phyloP scores from a whole-genome alignment of 2,888 invertebrate species.

The Polydrusus cervinus region DNA sequence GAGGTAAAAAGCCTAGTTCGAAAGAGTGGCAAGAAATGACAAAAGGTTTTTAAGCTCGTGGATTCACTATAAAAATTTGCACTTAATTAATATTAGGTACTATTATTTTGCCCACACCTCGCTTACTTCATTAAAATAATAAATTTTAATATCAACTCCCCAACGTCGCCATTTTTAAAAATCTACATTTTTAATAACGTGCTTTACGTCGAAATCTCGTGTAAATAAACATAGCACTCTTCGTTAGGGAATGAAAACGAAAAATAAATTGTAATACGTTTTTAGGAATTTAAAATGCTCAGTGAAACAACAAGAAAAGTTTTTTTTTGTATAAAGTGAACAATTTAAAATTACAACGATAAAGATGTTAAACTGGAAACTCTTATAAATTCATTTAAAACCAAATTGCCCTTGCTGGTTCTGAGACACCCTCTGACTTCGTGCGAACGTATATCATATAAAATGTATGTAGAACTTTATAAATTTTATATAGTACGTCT shows the following conservation, averaged over 20 bases:
- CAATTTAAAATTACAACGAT: conserved; percentile 35
- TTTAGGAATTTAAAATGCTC: neutral
- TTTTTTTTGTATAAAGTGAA: neutral
- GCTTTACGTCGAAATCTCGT: neutral
- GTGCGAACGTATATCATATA: conserved; percentile 38
- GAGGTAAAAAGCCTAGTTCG: too few species aligned
- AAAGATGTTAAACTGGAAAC: conserved; percentile 27
- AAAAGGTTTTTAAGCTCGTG: too few species aligned
- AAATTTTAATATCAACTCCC: neutral
- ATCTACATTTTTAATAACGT: conserved; percentile 2
- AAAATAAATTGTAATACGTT: conserved; percentile 2
- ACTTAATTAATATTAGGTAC: too few species aligned
- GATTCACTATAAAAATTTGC: too few species aligned
- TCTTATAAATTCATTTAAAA: conserved; percentile 25
- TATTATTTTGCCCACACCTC: too few species aligned
- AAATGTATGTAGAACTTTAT: conserved; percentile 8
- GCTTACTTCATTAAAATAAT: neutral
- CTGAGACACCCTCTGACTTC: conserved; percentile 22
- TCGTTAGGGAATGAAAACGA: neutral
- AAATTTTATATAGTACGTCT: neutral
- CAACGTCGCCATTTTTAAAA: neutral
- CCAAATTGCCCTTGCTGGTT: conserved; percentile 34
- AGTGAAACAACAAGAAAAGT: neutral
- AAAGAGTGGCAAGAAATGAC: too few species aligned
- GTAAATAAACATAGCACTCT: conserved; percentile 3